Evolutionary conservation across 23 tunicate species (phyloP).

Genomic region (Trididemnum miniatum): DNA sequence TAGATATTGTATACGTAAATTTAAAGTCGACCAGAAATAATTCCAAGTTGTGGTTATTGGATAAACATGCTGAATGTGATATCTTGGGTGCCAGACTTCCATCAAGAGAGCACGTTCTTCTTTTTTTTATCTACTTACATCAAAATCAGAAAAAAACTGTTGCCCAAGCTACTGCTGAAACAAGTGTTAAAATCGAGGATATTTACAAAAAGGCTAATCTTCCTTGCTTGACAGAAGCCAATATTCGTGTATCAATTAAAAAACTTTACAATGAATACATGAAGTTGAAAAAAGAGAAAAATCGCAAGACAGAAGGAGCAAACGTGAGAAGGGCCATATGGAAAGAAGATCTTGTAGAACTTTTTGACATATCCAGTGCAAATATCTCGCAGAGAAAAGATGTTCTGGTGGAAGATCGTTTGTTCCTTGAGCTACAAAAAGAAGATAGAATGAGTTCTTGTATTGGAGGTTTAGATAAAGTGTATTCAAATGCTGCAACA

Average conservation of each 20-base stretch:
- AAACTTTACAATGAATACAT: neutral
- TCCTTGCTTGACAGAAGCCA: neutral
- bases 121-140: too few relatives aligned
- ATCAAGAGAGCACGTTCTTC: too few relatives aligned
- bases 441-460: neutral
- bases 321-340: neutral
- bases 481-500: neutral
- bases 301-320: neutral
- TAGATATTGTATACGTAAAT: too few relatives aligned
- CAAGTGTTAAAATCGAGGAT: too few relatives aligned
- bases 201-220: neutral
- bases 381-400: neutral
- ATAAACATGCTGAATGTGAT: too few relatives aligned
- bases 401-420: neutral
- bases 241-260: neutral
- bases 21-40: too few relatives aligned
- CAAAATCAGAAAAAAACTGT: too few relatives aligned
- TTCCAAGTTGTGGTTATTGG: too few relatives aligned
- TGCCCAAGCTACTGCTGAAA: too few relatives aligned
- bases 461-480: neutral
- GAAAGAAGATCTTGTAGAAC: neutral
- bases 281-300: neutral
- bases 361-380: neutral
- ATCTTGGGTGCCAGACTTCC: too few relatives aligned
- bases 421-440: neutral